Conservation (phyloP, 2,113 vertebrate species). For the Menidia beryllina region DNA sequence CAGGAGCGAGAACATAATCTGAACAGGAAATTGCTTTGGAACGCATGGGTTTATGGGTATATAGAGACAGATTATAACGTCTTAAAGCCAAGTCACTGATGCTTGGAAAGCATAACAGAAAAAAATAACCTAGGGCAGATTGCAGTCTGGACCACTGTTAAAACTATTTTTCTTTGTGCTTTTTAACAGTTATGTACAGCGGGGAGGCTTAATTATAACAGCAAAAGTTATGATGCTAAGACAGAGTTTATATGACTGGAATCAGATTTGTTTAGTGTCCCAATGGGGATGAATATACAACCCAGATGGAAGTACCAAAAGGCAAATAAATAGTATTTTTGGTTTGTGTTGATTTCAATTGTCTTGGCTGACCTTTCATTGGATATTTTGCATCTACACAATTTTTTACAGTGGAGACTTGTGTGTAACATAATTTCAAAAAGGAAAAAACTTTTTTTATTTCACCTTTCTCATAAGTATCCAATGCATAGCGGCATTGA, state of each 20-base stretch:
- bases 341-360: conserved; percentile 35
- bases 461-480: not conserved
- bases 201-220: conserved; percentile 59
- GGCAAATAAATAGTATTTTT: conserved; percentile 31
- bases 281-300: conserved; percentile 34
- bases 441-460: not conserved
- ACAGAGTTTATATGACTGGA: conserved; percentile 44
- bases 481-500: not conserved
- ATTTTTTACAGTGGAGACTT: not conserved
- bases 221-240: conserved; percentile 46
- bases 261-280: conserved; percentile 42
- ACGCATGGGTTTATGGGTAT: conserved; percentile 73
- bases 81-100: conserved; percentile 71
- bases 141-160: conserved; percentile 53
- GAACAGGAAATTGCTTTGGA: conserved; percentile 75
- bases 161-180: conserved; percentile 44
- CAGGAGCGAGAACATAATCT: conserved; percentile 67
- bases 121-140: conserved; percentile 54
- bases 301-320: conserved; percentile 13
- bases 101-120: conserved; percentile 62
- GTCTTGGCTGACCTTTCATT: conserved; percentile 23
- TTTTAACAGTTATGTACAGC: conserved; percentile 36
- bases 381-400: not conserved
- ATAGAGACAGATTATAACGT: conserved; percentile 68
- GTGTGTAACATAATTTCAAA: not conserved